Evolutionary conservation across 2,888 invertebrate species (phyloP).

Genomic region (Liposcelis brunnea): DNA sequence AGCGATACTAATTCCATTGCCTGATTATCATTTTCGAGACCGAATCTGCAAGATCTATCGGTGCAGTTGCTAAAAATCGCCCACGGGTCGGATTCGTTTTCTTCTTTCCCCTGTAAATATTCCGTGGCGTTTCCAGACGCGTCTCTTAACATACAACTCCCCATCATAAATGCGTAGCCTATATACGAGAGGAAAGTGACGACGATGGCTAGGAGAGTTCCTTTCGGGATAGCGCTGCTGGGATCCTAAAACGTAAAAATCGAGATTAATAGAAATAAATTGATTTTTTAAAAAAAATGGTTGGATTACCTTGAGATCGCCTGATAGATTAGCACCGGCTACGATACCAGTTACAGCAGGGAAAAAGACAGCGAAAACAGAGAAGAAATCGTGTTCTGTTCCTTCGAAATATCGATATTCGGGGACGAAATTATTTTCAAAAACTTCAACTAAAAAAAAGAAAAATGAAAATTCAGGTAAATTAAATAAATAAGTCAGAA

Average conservation of each 20-base stretch:
- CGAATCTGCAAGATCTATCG: constrained; percentile 40
- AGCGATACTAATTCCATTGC: constrained; percentile 67
- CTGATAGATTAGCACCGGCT: constrained; percentile 95
- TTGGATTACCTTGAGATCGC: constrained; percentile 66
- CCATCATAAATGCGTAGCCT: constrained; percentile 61
- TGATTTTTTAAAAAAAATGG: too few relatives aligned
- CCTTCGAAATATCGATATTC: constrained; percentile 62
- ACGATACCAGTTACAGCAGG: constrained; percentile 96
- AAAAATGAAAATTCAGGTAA: constrained; percentile 10
- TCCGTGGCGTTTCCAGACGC: constrained; percentile 54
- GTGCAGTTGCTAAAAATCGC: constrained; percentile 35
- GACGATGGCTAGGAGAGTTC: constrained; percentile 78
- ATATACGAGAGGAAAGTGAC: constrained; percentile 78
- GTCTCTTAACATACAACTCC: constrained; percentile 57
- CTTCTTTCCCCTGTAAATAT: constrained; percentile 34
- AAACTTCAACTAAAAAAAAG: constrained; percentile 41
- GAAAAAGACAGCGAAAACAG: constrained; percentile 93
- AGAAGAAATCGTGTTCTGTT: constrained; percentile 73
- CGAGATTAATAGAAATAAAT: not conserved
- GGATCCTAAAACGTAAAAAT: constrained; percentile 46
- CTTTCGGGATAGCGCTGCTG: constrained; percentile 75
- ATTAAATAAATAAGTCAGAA: not conserved
- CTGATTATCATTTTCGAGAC: constrained; percentile 63
- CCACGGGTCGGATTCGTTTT: constrained; percentile 25
- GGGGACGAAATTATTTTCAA: constrained; percentile 55